phyloP scores from a whole-genome alignment of 2,888 invertebrate species.

The Mylabris sibirica region DNA sequence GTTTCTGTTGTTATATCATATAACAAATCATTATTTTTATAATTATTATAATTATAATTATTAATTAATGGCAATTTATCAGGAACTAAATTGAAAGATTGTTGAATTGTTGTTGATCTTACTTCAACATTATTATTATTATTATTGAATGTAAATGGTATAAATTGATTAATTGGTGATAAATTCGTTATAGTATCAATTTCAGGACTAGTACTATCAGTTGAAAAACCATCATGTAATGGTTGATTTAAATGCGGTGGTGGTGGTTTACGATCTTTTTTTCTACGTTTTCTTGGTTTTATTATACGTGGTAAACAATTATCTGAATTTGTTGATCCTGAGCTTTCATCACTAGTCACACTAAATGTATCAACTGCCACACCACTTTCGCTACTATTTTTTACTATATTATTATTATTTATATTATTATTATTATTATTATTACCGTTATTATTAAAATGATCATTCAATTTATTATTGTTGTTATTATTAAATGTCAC shows the following conservation, averaged over 20 bases:
- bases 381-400: conserved; percentile 47
- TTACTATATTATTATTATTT: conserved; percentile 22
- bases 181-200: background rate
- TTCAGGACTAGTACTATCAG: conserved; percentile 55
- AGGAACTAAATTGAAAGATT: conserved; percentile 30
- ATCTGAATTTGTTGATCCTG: conserved; percentile 70
- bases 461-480: conserved; percentile 36
- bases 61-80: conserved; percentile 20
- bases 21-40: conserved; percentile 19
- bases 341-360: conserved; percentile 81
- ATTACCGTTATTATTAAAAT: background rate
- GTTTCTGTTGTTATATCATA: conserved; percentile 51
- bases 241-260: conserved; percentile 43
- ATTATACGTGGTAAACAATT: conserved; percentile 87
- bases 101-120: conserved; percentile 8
- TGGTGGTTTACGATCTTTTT: conserved; percentile 85
- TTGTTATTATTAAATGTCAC: conserved; percentile 47
- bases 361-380: conserved; percentile 70
- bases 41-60: conserved; percentile 12
- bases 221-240: conserved; percentile 51
- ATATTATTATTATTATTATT: background rate
- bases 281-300: conserved; percentile 87
- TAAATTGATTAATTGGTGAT: conserved; percentile 3
- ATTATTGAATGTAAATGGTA: conserved; percentile 1
- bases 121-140: background rate